Evolutionary conservation across 30 jellyfish, hydroid and myxozoan genomes (phyloP).

Genomic region (Euphysa ruthae): DNA sequence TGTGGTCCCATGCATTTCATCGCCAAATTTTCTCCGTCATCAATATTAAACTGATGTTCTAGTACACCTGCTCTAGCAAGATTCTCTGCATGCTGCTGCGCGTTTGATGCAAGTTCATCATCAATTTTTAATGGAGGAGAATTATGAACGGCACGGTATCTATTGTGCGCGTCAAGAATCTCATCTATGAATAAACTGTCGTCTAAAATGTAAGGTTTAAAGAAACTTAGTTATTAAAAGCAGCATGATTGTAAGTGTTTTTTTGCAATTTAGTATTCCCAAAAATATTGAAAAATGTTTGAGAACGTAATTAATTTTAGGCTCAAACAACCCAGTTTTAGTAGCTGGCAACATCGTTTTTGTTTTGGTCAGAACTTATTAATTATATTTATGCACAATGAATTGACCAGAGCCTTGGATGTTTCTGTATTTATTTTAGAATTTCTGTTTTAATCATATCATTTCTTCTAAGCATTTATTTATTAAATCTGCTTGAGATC

Average conservation of each 20-base stretch:
- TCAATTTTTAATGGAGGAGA: slow-evolving; percentile 45
- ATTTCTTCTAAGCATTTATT: too few species aligned
- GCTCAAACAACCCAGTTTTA: not conserved
- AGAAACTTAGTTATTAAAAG: too few species aligned
- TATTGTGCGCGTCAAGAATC: slow-evolving; percentile 68
- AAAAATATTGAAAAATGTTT: too few species aligned
- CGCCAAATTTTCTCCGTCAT: slow-evolving; percentile 89
- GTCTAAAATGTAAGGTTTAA: too few species aligned
- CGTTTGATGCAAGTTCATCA: slow-evolving; percentile 41
- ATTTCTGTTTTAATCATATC: too few species aligned
- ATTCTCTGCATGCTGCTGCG: slow-evolving; percentile 67
- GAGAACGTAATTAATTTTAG: too few species aligned
- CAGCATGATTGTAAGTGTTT: too few species aligned
- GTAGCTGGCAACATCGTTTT: not conserved
- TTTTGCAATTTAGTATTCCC: too few species aligned
- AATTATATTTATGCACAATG: not conserved
- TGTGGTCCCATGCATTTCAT: slow-evolving; percentile 45
- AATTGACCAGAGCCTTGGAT: too few species aligned
- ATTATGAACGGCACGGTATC: slow-evolving; percentile 60
- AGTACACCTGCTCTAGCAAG: slow-evolving; percentile 57
- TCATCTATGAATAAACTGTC: not conserved
- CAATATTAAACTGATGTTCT: slow-evolving; percentile 28
- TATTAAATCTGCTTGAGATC: too few species aligned
- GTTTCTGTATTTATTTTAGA: too few species aligned
- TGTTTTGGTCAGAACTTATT: not conserved